Evolutionary conservation across 2,113 vertebrate species (phyloP), one percentile per base, ranked within the genome.

Genomic region (Petroica traversi): DNA sequence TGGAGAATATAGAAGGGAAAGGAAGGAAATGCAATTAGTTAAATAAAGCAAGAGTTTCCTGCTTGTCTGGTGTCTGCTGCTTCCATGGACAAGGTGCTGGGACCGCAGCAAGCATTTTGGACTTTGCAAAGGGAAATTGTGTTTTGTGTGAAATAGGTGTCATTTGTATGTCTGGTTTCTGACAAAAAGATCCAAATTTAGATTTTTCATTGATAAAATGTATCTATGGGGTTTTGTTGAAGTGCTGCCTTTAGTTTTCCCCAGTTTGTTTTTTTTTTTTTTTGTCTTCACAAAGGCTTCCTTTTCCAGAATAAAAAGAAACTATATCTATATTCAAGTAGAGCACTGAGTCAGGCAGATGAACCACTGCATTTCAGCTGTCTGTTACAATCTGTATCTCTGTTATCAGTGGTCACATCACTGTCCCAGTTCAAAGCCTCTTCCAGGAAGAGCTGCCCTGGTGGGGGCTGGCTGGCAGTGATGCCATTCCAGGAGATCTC

Each of bases 1-100:
- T 55, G 26, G 40, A 87, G 52, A 78, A 52, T 48, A 59, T 2
- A 46, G 15, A 78, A 80, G 23, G 41, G 73, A 91, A 48, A 86
- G 57, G 76, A 74, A 89, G 93, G 14, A 85, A 92, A 71, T 49
- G 2, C 20, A 87, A 87, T 68, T 77, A 72, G 33, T 78, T 84
- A 89, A 86, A 93, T 79, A 78, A 69, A 93, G 23, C 36, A 63
- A 61, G 36, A 12, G 5, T 87, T 93, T 95, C 89, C 80, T 91
- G 61, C 29, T 3, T 40, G 48, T 61, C 36, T 92, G 29, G 28
- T 78, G 45, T 69, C 93, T 59, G 68, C 43, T 74, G 45, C 22
- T 84, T 71, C 69, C 6, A 9, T 15, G 45, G 55, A 12, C 68
- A 49, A 48, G 17, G 28, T 33, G 12, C 51, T 81, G 36, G 12